These are phyloP conservation scores for Litoditis marina DNA, from an alignment of 2,888 invertebrate genomes.

Conservation along the genomic window DNA sequence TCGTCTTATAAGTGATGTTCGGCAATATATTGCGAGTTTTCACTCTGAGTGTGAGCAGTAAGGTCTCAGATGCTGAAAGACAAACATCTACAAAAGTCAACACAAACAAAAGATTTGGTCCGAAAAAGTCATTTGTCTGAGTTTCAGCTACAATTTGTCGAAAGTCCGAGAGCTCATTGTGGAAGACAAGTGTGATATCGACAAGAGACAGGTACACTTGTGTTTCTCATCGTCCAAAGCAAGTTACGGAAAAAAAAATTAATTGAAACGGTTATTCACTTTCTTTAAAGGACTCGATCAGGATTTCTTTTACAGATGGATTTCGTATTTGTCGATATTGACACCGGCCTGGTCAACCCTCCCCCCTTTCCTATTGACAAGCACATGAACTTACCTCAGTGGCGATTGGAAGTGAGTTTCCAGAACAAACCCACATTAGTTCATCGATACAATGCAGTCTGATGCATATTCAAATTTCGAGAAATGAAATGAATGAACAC, in stretches of 20 bases:
- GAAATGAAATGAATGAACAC: too few relatives aligned
- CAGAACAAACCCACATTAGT: too few relatives aligned
- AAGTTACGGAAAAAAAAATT: neutral
- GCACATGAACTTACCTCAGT: neutral
- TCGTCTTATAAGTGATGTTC: too few relatives aligned
- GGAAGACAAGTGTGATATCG: conserved; percentile 11
- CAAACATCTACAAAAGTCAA: too few relatives aligned
- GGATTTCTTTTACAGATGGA: conserved; percentile 15
- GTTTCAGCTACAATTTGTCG: conserved; percentile 19
- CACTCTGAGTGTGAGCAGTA: too few relatives aligned
- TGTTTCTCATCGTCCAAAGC: neutral
- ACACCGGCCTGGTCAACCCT: conserved; percentile 23
- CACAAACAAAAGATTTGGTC: too few relatives aligned
- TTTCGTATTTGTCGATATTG: conserved; percentile 26
- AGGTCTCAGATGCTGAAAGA: too few relatives aligned
- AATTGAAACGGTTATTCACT: neutral
- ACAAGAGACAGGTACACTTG: conserved; percentile 17
- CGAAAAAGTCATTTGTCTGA: too few relatives aligned
- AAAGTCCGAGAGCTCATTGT: conserved; percentile 16
- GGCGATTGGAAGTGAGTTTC: conserved; percentile 11
- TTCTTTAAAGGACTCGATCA: neutral
- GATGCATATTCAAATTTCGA: too few relatives aligned
- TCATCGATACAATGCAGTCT: too few relatives aligned
- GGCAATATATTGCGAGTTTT: too few relatives aligned
- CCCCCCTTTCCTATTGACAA: conserved; percentile 9